A percentile compares a stretch with the other conserved stretches of the same genome.
phyloP scores from a whole-genome alignment of 2,113 vertebrate genomes.

The Saguinus imperator region DNA sequence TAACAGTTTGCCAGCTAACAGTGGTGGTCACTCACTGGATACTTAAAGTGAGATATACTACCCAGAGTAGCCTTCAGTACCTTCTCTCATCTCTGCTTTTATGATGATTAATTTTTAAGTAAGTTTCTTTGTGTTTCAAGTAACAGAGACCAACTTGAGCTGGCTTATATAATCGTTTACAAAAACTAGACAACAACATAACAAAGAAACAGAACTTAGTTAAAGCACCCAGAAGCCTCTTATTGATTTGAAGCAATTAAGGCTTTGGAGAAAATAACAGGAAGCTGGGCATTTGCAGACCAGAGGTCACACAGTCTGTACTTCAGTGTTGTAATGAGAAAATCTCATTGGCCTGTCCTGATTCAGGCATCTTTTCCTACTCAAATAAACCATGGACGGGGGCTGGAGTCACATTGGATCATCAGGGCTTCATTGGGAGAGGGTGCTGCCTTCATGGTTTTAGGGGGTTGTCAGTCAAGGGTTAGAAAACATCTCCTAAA shows the following conservation, averaged over 20 bases:
- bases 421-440: background rate
- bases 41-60: background rate
- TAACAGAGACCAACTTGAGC: background rate
- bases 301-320: background rate
- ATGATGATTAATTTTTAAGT: background rate
- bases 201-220: background rate
- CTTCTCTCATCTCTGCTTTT: background rate
- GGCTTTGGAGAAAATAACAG: background rate
- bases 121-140: background rate
- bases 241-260: background rate
- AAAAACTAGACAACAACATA: background rate
- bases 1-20: background rate
- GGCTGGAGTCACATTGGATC: background rate
- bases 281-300: background rate
- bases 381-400: background rate
- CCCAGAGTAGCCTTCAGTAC: background rate
- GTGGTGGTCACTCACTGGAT: background rate
- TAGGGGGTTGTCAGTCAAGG: background rate
- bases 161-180: background rate
- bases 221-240: background rate
- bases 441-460: background rate
- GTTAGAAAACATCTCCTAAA: background rate
- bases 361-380: background rate
- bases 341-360: background rate
- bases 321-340: accelerated